Evolutionary conservation across 2,888 invertebrate genomes (phyloP).

Genomic region (Biston betularia): DNA sequence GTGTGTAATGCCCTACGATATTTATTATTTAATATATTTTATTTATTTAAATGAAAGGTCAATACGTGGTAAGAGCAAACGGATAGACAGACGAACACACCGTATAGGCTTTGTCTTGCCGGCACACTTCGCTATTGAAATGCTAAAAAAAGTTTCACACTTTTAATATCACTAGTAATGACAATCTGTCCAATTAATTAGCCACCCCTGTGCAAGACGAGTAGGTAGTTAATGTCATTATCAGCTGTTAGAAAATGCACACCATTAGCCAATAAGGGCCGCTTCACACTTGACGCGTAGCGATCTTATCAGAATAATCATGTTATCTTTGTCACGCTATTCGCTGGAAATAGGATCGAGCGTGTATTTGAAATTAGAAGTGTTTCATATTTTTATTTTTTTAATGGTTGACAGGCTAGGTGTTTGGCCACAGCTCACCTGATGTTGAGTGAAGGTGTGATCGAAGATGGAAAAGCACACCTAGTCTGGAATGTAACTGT

Average conservation of each 20-base stretch:
- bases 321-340: slow-evolving; percentile 11
- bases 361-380: background rate
- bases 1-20: no score
- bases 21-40: no score
- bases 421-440: no score
- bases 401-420: no score
- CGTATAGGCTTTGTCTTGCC: no score
- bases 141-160: background rate
- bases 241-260: slow-evolving; percentile 27
- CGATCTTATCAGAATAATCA: slow-evolving; percentile 13
- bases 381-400: no score
- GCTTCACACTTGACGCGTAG: slow-evolving; percentile 31
- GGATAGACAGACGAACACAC: no score
- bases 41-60: no score
- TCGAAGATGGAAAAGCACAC: no score
- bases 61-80: no score
- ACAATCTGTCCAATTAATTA: slow-evolving; percentile 28
- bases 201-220: slow-evolving; percentile 4
- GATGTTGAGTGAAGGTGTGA: no score
- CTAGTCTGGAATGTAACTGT: no score
- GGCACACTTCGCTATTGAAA: background rate
- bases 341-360: slow-evolving; percentile 6
- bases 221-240: slow-evolving; percentile 1
- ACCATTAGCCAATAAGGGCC: slow-evolving; percentile 41
- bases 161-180: slow-evolving; percentile 4